Conservation (phyloP, 92 coral and sea anemone species). For the Paragorgia papillata region DNA sequence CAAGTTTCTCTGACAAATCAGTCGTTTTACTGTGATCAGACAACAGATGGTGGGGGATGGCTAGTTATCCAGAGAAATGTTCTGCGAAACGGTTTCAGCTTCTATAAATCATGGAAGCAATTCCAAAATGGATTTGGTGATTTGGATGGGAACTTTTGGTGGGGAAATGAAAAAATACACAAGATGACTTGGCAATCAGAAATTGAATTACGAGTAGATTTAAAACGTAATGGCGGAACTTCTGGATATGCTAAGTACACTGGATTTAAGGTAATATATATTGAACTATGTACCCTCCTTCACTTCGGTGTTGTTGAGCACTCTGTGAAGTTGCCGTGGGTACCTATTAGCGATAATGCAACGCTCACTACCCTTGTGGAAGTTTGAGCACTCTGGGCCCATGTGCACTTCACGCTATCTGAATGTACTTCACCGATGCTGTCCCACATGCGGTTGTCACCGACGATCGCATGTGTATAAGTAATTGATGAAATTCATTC, state of each 20-base stretch:
- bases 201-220: background rate
- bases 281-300: too few relatives aligned
- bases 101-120: background rate
- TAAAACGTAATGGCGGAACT: background rate
- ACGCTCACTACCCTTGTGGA: too few relatives aligned
- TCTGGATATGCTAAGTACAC: background rate
- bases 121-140: conserved; percentile 16
- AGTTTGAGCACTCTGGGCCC: too few relatives aligned
- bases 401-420: too few relatives aligned
- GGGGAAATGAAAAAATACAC: conserved; percentile 20
- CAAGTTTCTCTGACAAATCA: background rate
- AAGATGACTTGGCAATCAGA: background rate
- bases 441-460: too few relatives aligned
- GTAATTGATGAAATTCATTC: too few relatives aligned
- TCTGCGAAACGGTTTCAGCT: background rate
- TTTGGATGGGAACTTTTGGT: conserved; percentile 3
- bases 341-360: too few relatives aligned
- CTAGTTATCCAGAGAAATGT: background rate
- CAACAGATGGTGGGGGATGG: conserved; percentile 12
- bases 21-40: conserved; percentile 4
- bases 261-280: conserved; percentile 5
- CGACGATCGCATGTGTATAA: too few relatives aligned
- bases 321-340: too few relatives aligned
- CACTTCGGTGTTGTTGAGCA: too few relatives aligned
- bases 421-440: too few relatives aligned